Base-by-base conservation (phyloP, 2,113 vertebrate genomes). In the Sinocyclocheilus grahami region DNA sequence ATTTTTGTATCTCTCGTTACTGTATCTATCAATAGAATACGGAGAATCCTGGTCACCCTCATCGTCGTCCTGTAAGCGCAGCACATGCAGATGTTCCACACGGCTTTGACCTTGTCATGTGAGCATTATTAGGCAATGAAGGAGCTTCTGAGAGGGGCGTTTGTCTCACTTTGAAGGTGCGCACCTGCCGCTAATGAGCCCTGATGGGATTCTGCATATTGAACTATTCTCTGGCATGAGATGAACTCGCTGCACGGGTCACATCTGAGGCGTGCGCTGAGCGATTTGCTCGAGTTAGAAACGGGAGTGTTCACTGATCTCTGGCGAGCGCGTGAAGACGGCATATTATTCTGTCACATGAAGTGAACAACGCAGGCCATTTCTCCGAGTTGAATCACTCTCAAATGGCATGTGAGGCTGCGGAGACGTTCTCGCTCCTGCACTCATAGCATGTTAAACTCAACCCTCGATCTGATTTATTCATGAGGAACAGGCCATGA, bases 131-230 rank as follows among this genome's bases (percentile, higher is more conserved):
- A 74, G 20, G 22, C 51, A 22, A 33, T 74, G 33, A 84, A 84
- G 51, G 82, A 84, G 51, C 8, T 18, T 62, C 30, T 16, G 30
- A 74, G 22, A 42, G 82, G 18, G 46, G 5, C 62, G 37, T 88
- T 85, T 84, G 30, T 63, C 42, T 81, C 62, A 16, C 30, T 86
- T 77, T 51, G 7, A 83, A 75, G 42, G 42, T 76, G 74, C 8
- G 13, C 1, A 2, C 12, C 14, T 67, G 1, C 58, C 51, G 46
- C 60, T 88, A 86, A 86, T 79, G 82, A 88, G 75, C 67, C 12
- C 11, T 86, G 84, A 84, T 67, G 86, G 51, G 48, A 27, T 71
- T 69, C n/a, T 80, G 37, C n/a, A 46, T 74, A 60, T 60, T 78
- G 51, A 86, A 60, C 76, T 5, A 39, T 65, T 20, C 30, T 65